These are phyloP conservation scores for Sceloporus undulatus DNA, from an alignment of 2,113 vertebrate species.

Conservation along the genomic window DNA sequence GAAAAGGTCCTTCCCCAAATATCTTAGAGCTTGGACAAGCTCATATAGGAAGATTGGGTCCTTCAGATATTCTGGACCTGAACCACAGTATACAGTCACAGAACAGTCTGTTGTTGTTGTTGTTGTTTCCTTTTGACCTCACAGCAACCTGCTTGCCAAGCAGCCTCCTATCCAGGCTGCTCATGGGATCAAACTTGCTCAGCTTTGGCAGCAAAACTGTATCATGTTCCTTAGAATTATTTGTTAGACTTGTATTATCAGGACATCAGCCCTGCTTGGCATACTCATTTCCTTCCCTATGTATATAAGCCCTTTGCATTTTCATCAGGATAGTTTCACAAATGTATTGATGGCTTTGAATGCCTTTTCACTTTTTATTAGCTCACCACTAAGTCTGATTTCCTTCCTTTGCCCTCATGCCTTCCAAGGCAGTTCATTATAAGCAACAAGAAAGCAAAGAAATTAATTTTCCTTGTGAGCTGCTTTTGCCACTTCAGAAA, in stretches of 20 bases:
- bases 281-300: constrained; percentile 33
- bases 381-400: constrained; percentile 55
- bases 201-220: background rate
- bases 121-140: too few relatives aligned
- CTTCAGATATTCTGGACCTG: too few relatives aligned
- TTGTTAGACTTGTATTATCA: background rate
- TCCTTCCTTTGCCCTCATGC: constrained; percentile 62
- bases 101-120: too few relatives aligned
- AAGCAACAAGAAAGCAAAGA: constrained; percentile 59
- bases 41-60: too few relatives aligned
- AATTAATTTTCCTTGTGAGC: constrained; percentile 72
- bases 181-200: background rate
- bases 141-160: background rate
- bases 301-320: constrained; percentile 53
- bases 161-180: background rate
- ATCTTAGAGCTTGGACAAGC: too few relatives aligned
- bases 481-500: constrained; percentile 44
- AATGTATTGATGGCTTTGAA: constrained; percentile 61
- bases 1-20: too few relatives aligned
- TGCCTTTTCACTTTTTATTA: constrained; percentile 63
- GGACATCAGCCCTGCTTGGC: constrained; percentile 30
- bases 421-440: constrained; percentile 63
- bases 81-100: too few relatives aligned
- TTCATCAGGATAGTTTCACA: constrained; percentile 59
- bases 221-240: background rate